Evolutionary conservation across 2,113 vertebrate genomes (phyloP).

Genomic region (Leucoraja erinaceus): DNA sequence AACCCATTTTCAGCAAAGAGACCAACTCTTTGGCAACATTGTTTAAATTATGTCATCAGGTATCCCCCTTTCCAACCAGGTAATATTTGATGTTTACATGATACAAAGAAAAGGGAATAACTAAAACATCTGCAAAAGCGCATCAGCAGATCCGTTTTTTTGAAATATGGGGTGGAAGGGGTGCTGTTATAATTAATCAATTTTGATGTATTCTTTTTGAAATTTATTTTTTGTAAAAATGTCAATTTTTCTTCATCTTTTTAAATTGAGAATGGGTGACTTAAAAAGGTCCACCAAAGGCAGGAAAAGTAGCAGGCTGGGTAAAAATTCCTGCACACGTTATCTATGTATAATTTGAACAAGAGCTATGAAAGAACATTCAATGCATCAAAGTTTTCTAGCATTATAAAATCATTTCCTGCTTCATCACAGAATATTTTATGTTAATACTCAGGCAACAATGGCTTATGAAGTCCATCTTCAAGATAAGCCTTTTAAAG

Average conservation of each 20-base stretch:
- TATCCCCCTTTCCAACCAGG: slow-evolving; percentile 83
- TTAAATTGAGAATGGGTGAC: slow-evolving; percentile 69
- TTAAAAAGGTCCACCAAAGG: slow-evolving; percentile 95
- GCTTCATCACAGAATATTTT: slow-evolving; percentile 82
- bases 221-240: slow-evolving; percentile 73
- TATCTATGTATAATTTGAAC: slow-evolving; percentile 83
- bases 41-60: slow-evolving; percentile 96
- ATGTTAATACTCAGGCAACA: slow-evolving; percentile 99
- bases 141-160: slow-evolving; percentile 69
- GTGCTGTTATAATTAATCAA: slow-evolving; percentile 49
- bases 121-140: slow-evolving; percentile 83
- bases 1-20: slow-evolving; percentile 99
- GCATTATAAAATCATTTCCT: slow-evolving; percentile 85
- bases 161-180: slow-evolving; percentile 47
- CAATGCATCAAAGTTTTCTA: slow-evolving; percentile 77
- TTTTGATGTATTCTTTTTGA: slow-evolving; percentile 44
- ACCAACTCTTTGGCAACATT: slow-evolving; percentile 99
- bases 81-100: slow-evolving; percentile 93
- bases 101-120: slow-evolving; percentile 80
- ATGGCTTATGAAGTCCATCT: slow-evolving; percentile 99
- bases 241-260: slow-evolving; percentile 49
- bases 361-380: slow-evolving; percentile 85
- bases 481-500: slow-evolving; percentile 99
- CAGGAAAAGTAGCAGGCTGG: slow-evolving; percentile 86
- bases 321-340: slow-evolving; percentile 81